phyloP scores from a whole-genome alignment of 1,140 invertebrate species.

The Conus betulinus region DNA sequence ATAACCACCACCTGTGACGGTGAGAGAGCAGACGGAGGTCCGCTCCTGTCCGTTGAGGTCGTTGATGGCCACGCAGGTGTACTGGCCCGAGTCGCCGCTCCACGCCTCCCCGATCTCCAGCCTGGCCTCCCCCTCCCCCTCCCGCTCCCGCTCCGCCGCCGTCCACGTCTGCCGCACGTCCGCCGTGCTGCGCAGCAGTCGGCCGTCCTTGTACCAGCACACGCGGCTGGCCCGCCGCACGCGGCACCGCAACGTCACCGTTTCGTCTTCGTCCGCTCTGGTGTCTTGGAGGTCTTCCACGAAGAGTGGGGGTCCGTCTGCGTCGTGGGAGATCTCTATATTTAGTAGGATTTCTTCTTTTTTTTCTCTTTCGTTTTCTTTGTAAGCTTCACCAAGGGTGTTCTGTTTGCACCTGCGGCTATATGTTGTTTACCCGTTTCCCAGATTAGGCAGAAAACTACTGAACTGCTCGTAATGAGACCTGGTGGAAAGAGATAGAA shows the following conservation, averaged over 20 bases:
- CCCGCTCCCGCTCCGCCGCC: not conserved
- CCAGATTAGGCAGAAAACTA: too few species aligned
- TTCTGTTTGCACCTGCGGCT: too few species aligned
- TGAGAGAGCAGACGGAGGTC: constrained; percentile 51
- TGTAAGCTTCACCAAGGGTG: too few species aligned
- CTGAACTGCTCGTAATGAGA: too few species aligned
- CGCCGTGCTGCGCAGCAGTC: constrained; percentile 53
- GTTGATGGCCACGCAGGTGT: constrained; percentile 62
- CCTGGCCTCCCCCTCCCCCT: constrained; percentile 54
- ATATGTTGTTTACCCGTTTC: too few species aligned
- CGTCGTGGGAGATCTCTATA: not conserved
- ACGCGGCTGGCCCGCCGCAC: constrained; percentile 50
- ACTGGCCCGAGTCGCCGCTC: constrained; percentile 64
- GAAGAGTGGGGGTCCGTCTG: constrained; percentile 44
- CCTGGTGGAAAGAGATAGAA: too few species aligned
- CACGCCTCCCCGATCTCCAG: constrained; percentile 65
- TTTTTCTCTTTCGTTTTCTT: too few species aligned
- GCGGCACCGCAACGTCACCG: constrained; percentile 53
- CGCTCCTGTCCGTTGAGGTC: constrained; percentile 52
- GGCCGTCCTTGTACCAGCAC: constrained; percentile 66
- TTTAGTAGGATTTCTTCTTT: not conserved
- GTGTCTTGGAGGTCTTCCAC: constrained; percentile 50
- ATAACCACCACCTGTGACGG: constrained; percentile 52
- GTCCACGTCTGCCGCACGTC: constrained; percentile 69
- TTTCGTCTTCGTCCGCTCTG: constrained; percentile 58